Percentiles rank a stretch among this genome's conserved stretches.
Conservation (phyloP, 2,113 vertebrate species). For the Grammomys dolichurus region DNA sequence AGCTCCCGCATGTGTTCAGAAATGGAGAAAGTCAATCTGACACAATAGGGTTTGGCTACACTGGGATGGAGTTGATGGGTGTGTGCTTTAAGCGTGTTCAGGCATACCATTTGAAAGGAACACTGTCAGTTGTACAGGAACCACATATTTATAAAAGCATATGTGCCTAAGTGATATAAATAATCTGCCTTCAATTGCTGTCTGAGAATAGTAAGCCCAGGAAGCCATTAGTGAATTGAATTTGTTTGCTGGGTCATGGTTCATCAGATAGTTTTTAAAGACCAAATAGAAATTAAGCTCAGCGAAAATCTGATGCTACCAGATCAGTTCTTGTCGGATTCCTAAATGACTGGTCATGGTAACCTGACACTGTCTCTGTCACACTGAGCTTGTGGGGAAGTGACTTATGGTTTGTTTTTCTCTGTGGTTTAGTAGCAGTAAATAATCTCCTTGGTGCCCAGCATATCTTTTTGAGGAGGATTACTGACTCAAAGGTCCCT, state of each 20-base stretch:
- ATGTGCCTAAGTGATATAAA: background rate
- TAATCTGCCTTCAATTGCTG: background rate
- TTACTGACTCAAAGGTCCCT: background rate
- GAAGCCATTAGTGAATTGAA: constrained; percentile 12
- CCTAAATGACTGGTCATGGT: background rate
- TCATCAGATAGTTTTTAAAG: background rate
- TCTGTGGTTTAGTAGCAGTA: background rate
- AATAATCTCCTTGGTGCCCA: background rate
- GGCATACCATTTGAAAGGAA: background rate
- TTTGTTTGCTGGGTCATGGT: background rate
- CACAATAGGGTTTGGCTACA: background rate
- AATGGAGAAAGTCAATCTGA: background rate
- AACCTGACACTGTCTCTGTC: background rate
- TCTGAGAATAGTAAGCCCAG: background rate
- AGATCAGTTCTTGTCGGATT: background rate
- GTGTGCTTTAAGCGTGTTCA: background rate
- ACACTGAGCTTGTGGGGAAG: background rate
- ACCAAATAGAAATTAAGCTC: constrained; percentile 34
- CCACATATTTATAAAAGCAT: background rate
- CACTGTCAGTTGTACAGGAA: background rate
- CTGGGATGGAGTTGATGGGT: background rate
- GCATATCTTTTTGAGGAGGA: background rate
- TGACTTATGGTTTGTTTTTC: constrained; percentile 1
- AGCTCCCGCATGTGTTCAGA: background rate
- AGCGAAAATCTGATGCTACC: background rate